phyloP scores from a whole-genome alignment of 2,888 invertebrate species.

The Chalcis sispes region DNA sequence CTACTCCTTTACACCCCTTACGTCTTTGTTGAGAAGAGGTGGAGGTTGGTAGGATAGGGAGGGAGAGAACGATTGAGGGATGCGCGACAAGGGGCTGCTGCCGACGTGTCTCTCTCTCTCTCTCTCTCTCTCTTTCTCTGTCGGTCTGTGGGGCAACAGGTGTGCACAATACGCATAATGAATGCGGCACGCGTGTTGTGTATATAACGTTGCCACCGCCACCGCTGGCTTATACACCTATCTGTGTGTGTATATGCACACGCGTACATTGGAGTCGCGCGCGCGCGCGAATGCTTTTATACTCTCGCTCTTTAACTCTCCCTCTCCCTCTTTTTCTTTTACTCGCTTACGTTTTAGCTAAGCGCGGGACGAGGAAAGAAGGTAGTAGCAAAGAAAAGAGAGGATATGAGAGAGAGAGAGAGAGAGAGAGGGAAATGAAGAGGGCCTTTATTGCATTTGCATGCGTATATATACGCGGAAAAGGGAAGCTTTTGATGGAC shows the following conservation, averaged over 20 bases:
- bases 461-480: slow-evolving; percentile 49
- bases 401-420: slow-evolving; percentile 11
- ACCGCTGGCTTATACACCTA: not conserved
- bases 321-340: too few species aligned
- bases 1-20: slow-evolving; percentile 28
- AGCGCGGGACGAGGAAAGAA: too few species aligned
- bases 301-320: not conserved
- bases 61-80: slow-evolving; percentile 52
- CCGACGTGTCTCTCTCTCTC: not conserved
- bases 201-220: not conserved
- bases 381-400: not conserved
- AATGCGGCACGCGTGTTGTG: slow-evolving; percentile 65
- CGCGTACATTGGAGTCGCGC: not conserved
- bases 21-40: slow-evolving; percentile 35
- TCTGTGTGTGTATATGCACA: slow-evolving; percentile 20
- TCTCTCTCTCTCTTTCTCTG: slow-evolving; percentile 18
- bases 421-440: not conserved
- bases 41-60: slow-evolving; percentile 7
- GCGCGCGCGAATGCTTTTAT: not conserved
- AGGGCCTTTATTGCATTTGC: slow-evolving; percentile 55
- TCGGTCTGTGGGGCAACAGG: slow-evolving; percentile 69
- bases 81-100: slow-evolving; percentile 52
- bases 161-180: slow-evolving; percentile 73
- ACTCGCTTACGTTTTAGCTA: too few species aligned
- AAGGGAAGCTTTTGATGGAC: slow-evolving; percentile 49